phyloP scores from a whole-genome alignment of 2,797 vertebrate species.

The Hemitrygon akajei region DNA sequence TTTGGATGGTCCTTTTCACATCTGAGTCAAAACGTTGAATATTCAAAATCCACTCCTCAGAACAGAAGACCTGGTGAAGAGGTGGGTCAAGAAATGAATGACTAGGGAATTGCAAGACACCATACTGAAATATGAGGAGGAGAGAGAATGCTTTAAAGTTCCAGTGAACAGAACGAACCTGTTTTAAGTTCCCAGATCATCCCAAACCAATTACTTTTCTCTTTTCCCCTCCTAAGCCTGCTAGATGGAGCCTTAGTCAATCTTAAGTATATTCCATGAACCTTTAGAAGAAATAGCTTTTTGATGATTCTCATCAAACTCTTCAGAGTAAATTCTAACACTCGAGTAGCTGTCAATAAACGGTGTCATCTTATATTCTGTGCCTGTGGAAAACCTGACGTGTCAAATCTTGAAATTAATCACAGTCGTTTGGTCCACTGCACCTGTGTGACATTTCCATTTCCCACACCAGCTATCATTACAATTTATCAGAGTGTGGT shows the following conservation, averaged over 20 bases:
- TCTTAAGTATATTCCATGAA: neutral
- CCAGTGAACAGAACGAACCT: neutral
- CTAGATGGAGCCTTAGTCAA: no score
- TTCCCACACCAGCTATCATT: neutral
- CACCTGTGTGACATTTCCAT: slow-evolving; percentile 19
- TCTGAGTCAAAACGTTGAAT: no score
- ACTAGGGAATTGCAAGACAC: neutral
- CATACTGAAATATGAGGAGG: neutral
- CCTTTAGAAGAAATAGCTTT: neutral
- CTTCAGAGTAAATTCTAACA: slow-evolving; percentile 5
- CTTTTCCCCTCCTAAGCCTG: neutral
- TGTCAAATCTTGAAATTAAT: slow-evolving; percentile 25
- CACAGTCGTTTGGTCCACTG: neutral
- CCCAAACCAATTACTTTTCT: neutral
- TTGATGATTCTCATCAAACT: slow-evolving; percentile 7
- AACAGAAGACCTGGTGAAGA: neutral
- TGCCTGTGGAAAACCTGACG: neutral
- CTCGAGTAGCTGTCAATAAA: slow-evolving; percentile 2
- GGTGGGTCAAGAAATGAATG: neutral
- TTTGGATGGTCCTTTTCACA: neutral
- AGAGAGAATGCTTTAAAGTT: neutral
- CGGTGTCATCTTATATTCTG: neutral
- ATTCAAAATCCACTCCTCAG: no score
- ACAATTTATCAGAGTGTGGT: neutral
- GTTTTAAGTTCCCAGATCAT: neutral